Evolutionary conservation across 1,140 invertebrate genomes (phyloP).

Genomic region (Centruroides vittatus): DNA sequence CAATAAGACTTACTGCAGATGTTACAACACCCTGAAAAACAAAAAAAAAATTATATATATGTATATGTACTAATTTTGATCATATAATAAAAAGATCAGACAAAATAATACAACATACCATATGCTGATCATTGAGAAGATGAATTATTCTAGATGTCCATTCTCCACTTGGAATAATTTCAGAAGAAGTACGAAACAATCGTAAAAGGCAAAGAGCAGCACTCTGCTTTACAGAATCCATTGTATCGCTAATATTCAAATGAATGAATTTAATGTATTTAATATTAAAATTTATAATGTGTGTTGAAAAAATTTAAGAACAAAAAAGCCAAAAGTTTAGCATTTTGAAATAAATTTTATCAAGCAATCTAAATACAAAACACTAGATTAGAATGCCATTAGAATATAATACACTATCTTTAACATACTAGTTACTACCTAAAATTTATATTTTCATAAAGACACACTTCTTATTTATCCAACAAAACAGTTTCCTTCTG

Average conservation of each 20-base stretch:
- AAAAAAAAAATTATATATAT: constrained; percentile 10
- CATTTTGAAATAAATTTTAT: no score
- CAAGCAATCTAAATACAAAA: no score
- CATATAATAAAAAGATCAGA: not conserved
- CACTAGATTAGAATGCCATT: no score
- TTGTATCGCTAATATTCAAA: constrained; percentile 63
- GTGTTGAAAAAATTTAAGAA: no score
- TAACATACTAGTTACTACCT: no score
- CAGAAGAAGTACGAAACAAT: constrained; percentile 82
- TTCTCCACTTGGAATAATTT: constrained; percentile 88
- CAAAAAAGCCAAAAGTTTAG: no score
- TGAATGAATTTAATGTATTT: no score
- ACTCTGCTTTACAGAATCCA: constrained; percentile 99
- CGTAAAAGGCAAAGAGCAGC: constrained; percentile 91
- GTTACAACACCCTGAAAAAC: constrained; percentile 72
- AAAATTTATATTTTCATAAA: no score
- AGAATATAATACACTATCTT: no score
- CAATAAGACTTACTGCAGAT: constrained; percentile 93
- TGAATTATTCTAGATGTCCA: constrained; percentile 99
- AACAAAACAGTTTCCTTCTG: no score
- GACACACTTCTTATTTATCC: no score
- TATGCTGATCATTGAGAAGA: constrained; percentile 95
- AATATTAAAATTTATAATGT: no score
- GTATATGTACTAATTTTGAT: not conserved
- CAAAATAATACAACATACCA: constrained; percentile 35